These are phyloP conservation scores for Halcyon malimbica DNA, from an alignment of 2,113 vertebrate species.

Conservation along the genomic window DNA sequence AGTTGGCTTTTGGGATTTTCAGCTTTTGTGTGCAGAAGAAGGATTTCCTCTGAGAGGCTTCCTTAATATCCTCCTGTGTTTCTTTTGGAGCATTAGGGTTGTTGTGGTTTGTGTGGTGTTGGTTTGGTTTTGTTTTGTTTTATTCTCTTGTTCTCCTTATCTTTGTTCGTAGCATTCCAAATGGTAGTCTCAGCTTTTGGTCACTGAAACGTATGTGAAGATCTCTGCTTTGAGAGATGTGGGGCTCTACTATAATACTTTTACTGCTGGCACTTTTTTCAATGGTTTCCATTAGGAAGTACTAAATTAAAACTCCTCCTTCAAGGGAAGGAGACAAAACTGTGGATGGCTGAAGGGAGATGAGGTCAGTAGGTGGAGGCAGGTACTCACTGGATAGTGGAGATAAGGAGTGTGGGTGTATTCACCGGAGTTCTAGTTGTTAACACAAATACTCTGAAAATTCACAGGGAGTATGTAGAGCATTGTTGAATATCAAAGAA, in stretches of 20 bases:
- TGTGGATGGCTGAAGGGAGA: not conserved
- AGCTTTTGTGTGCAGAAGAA: not conserved
- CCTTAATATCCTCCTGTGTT: not conserved
- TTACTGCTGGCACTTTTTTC: too few species aligned
- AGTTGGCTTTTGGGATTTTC: not conserved
- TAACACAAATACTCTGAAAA: not conserved
- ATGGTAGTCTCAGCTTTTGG: not conserved
- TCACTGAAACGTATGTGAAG: not conserved
- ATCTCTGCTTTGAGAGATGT: not conserved
- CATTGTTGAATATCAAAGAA: not conserved
- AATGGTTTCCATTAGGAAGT: not conserved
- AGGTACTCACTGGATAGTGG: not conserved
- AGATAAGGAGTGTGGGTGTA: not conserved
- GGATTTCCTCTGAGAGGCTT: constrained; percentile 4
- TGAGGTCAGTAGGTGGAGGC: not conserved
- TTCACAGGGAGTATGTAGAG: not conserved
- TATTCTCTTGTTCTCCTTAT: not conserved
- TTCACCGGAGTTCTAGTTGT: not conserved
- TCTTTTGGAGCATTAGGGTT: not conserved
- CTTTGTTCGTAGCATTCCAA: not conserved
- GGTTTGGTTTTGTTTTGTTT: not conserved
- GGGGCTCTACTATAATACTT: not conserved
- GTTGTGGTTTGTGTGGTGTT: not conserved
- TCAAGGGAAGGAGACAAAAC: not conserved
- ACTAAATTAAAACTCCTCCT: not conserved